Evolutionary conservation across 2,797 vertebrate species (phyloP), one percentile per base, ranked within the genome.

Genomic region (Emys orbicularis): DNA sequence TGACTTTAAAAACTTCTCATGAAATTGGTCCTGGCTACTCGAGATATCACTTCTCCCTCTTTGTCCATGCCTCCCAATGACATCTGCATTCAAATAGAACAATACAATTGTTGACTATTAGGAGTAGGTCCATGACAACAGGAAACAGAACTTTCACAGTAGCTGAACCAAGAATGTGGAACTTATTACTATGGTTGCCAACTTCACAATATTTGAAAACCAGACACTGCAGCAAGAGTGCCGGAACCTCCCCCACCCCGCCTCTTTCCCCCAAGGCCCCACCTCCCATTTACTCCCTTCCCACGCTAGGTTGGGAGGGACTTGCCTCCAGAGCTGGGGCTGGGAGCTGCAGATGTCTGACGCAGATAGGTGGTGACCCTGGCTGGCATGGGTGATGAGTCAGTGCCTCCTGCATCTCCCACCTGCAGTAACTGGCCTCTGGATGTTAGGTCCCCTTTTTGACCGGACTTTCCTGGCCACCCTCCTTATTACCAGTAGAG

Each of bases 1-100:
- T 0, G 85, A 31, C 87, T 91, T 95, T 93, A n/a, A 37, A 2
- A 52, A n/a, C 18, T 90, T 0, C 0, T 1, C 25, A 12, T 44
- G 77, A 88, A 89, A 90, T 27, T 6, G 13, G 72, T 84, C 21
- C 50, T 93, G 49, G 12, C 12, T 87, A 2, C 49, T 92, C 52
- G 25, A 91, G 27, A 93, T 4, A 8, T 18, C 52, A 8, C 5
- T 77, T 34, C 27, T 86, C 57, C 82, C 37, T 56, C 87, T 81
- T 21, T 11, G 10, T 90, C 49, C 31, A 77, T 77, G 21, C 31
- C 12, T 47, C 27, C 12, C 5, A 21, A 49, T 88, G 53, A 59
- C 19, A 89, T 6, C 44, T 12, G 76, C 12, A 79, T 89, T 18
- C 13, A 53, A 53, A 31, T 57, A 65, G 19, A 94, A 91, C 37